Conservation (phyloP, 2,797 vertebrate genomes). For the Rhabdomys pumilio region DNA sequence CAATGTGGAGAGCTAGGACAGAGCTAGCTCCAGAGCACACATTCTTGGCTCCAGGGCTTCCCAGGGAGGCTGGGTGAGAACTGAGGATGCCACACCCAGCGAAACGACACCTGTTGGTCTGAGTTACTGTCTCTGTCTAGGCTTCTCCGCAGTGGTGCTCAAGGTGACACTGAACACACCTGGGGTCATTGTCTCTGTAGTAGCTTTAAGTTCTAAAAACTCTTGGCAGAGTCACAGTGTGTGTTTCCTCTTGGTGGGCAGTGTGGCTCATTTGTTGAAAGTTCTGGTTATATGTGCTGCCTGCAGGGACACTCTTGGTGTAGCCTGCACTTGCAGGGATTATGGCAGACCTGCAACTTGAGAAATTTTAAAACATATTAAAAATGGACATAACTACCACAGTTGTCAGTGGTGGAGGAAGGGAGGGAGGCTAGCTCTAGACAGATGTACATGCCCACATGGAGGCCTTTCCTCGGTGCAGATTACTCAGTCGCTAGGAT, state of each 20-base stretch:
- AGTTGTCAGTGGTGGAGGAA: neutral
- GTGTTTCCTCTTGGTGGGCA: neutral
- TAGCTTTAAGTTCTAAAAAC: neutral
- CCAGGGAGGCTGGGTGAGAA: neutral
- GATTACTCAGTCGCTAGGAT: neutral
- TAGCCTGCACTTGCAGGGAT: neutral
- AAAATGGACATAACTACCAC: neutral
- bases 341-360: neutral
- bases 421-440: neutral
- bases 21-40: neutral
- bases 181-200: neutral
- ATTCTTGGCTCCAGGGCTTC: neutral
- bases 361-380: neutral
- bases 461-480: neutral
- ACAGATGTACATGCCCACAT: rapidly evolving
- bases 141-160: neutral
- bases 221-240: neutral
- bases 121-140: neutral
- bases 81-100: neutral
- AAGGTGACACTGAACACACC: neutral
- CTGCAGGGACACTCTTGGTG: neutral
- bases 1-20: neutral
- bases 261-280: rapidly evolving
- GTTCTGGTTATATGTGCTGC: neutral
- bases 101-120: neutral